Evolutionary conservation across 2,888 invertebrate genomes (phyloP).

Genomic region (Nemotelus pantherinus): DNA sequence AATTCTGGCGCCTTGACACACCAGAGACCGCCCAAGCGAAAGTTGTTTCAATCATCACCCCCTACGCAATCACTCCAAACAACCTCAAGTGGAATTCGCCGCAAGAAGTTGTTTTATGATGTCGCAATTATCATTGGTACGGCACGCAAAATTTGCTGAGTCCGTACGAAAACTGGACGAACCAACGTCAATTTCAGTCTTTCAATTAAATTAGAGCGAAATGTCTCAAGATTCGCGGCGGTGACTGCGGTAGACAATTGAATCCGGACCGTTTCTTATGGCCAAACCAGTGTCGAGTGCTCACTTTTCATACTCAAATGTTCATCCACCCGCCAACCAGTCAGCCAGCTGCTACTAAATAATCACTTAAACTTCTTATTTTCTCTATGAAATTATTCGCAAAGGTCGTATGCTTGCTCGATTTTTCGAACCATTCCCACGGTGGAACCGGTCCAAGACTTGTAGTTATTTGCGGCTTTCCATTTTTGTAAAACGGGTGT

Average conservation of each 20-base stretch:
- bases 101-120: constrained; percentile 16
- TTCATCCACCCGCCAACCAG: not conserved
- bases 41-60: constrained; percentile 1
- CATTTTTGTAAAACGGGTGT: constrained; percentile 32
- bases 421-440: constrained; percentile 15
- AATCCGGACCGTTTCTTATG: no score
- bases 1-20: constrained; percentile 11
- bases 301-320: not conserved
- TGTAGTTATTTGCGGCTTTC: constrained; percentile 21
- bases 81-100: constrained; percentile 1
- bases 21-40: not conserved
- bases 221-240: no score
- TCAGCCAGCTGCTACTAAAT: not conserved
- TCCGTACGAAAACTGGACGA: constrained; percentile 14
- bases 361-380: not conserved
- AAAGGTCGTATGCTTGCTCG: constrained; percentile 18
- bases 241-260: no score
- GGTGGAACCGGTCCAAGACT: constrained; percentile 29
- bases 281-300: not conserved
- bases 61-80: constrained; percentile 11
- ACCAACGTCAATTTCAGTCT: constrained; percentile 12
- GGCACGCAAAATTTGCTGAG: constrained; percentile 13
- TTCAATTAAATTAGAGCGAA: no score
- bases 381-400: not conserved
- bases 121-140: constrained; percentile 26